A percentile compares a stretch with the other conserved stretches of the same genome.
Evolutionary conservation across 2,888 invertebrate genomes (phyloP).

Genomic region (Cataglyphis livida): DNA sequence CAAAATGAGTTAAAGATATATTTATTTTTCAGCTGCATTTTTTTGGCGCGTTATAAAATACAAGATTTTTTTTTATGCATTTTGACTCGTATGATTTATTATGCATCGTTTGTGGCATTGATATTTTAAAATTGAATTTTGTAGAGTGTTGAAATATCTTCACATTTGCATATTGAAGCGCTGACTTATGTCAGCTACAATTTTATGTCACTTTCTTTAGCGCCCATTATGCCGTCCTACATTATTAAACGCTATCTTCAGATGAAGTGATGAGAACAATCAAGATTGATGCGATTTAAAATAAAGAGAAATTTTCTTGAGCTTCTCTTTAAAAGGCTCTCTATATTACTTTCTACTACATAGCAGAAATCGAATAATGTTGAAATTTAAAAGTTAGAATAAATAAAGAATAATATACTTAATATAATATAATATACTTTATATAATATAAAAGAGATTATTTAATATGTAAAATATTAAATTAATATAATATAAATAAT

Average conservation of each 20-base stretch:
- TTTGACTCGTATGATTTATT: not conserved
- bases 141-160: not conserved
- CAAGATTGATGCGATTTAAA: constrained; percentile 17
- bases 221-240: not conserved
- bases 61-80: not conserved
- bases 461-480: not conserved
- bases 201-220: not conserved
- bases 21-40: not conserved
- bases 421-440: not conserved
- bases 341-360: not conserved
- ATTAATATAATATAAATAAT: not conserved
- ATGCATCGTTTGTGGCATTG: not conserved
- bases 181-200: not conserved
- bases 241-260: not conserved
- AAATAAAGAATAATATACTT: not conserved
- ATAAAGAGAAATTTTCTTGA: not conserved
- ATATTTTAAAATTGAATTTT: not conserved
- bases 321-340: not conserved
- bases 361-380: not conserved
- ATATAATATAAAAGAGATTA: not conserved
- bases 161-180: not conserved
- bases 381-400: not conserved
- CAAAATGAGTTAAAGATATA: not conserved
- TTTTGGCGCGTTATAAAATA: not conserved
- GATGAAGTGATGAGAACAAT: not conserved